Evolutionary conservation across 2,888 invertebrate species (phyloP).

Genomic region (Beris chalybata): DNA sequence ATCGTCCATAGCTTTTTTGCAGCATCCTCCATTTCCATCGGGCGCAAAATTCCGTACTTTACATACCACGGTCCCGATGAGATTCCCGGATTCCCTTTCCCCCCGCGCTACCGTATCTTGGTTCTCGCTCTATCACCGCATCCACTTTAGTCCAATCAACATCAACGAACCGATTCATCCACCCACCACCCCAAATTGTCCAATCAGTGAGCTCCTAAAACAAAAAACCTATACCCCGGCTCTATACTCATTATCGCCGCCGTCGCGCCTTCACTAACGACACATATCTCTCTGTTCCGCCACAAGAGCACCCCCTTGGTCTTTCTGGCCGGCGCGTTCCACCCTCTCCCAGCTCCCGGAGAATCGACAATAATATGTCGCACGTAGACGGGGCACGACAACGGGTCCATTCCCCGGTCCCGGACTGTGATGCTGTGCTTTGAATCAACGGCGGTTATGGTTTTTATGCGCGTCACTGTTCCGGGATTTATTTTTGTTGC

Average conservation of each 20-base stretch:
- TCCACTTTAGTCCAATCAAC: conserved; percentile 18
- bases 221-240: conserved; percentile 12
- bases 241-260: conserved; percentile 19
- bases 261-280: not conserved
- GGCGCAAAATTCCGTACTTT: no score
- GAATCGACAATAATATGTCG: not conserved
- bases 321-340: not conserved
- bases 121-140: no score
- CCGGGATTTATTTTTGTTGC: no score
- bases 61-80: no score
- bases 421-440: no score
- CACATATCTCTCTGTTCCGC: not conserved
- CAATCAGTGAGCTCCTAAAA: conserved; percentile 21
- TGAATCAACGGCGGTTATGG: no score
- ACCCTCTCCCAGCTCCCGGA: not conserved
- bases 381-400: not conserved
- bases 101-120: no score
- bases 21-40: no score
- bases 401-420: no score
- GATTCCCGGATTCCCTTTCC: no score
- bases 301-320: not conserved
- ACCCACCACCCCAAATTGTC: conserved; percentile 30
- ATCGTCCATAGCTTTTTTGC: no score
- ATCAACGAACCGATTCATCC: conserved; percentile 19
- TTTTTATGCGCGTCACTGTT: no score